A percentile compares a stretch with the other conserved stretches of the same genome.
These are phyloP conservation scores for Noctua fimbriata DNA, from an alignment of 2,888 invertebrate genomes.

Conservation along the genomic window DNA sequence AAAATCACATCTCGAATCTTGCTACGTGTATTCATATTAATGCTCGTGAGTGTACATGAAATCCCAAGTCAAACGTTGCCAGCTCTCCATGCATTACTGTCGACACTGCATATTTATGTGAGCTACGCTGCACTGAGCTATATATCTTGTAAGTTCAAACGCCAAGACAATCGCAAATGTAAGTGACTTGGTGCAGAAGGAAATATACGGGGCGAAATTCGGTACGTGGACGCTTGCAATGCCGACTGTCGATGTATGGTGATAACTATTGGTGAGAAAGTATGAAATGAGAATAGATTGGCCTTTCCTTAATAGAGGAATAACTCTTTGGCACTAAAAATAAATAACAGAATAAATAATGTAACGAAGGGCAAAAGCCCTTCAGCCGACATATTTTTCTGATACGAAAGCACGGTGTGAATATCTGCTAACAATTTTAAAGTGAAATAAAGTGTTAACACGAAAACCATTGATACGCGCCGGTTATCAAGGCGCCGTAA, in stretches of 20 bases:
- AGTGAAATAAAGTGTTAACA: neutral
- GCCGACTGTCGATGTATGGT: neutral
- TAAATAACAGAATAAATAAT: neutral
- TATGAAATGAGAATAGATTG: neutral
- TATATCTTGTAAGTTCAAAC: constrained; percentile 67
- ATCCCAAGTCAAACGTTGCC: constrained; percentile 33
- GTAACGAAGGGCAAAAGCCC: neutral
- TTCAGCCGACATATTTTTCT: neutral
- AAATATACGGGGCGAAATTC: constrained; percentile 37
- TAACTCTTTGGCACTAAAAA: neutral
- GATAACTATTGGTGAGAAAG: no score
- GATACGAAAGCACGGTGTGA: neutral
- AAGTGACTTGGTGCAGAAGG: constrained; percentile 59
- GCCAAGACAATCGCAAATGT: constrained; percentile 68
- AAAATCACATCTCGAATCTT: neutral
- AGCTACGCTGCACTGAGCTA: constrained; percentile 30
- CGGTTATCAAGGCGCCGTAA: no score
- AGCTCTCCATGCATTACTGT: constrained; percentile 47
- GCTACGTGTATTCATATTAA: neutral
- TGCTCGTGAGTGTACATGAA: constrained; percentile 30
- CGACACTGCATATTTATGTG: constrained; percentile 60
- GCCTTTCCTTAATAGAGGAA: neutral
- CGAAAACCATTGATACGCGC: neutral
- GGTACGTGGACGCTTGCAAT: neutral
- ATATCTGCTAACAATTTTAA: neutral